Conservation (phyloP, 2,113 vertebrate genomes). For the Catharus minimus region DNA sequence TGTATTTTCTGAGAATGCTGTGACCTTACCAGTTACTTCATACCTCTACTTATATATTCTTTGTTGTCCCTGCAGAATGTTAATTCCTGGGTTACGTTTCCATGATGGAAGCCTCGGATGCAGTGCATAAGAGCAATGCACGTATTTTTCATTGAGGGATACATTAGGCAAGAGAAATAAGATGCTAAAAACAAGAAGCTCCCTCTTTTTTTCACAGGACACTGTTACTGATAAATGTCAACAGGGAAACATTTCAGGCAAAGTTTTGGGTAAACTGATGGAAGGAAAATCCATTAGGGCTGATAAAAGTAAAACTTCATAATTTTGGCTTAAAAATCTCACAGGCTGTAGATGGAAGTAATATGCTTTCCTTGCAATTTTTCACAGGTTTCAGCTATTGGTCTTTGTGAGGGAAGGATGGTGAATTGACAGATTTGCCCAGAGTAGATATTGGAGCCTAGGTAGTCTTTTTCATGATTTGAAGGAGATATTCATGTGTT, state of each 20-base stretch:
- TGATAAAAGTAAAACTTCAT: neutral
- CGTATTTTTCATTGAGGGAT: neutral
- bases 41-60: neutral
- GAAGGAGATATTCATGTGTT: neutral
- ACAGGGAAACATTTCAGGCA: neutral
- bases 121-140: neutral
- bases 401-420: neutral
- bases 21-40: neutral
- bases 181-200: neutral
- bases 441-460: neutral
- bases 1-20: neutral
- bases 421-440: neutral
- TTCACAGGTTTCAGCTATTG: neutral
- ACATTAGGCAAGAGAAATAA: neutral
- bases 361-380: neutral
- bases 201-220: neutral
- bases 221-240: neutral
- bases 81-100: neutral
- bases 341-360: neutral
- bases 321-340: neutral
- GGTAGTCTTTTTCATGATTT: fast-evolving
- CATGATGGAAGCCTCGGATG: neutral
- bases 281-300: neutral
- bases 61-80: neutral
- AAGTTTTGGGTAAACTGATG: neutral